Percentiles rank a stretch among this genome's conserved stretches.
phyloP scores from a whole-genome alignment of 2,888 invertebrate genomes.

The Rosalia funebris region DNA sequence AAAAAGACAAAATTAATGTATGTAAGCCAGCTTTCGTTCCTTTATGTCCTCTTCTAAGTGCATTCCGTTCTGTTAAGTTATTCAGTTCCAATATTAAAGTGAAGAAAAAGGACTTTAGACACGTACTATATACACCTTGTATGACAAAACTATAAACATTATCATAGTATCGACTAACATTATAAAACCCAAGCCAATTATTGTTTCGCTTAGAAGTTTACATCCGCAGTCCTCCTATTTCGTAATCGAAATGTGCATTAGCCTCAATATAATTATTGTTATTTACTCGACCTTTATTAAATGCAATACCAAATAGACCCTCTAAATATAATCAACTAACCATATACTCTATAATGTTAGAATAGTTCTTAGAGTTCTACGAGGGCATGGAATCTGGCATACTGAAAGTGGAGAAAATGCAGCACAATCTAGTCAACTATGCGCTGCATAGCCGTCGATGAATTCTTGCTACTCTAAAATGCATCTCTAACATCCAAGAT shows the following conservation, averaged over 20 bases:
- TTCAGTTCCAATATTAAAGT: too few species aligned
- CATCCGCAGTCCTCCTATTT: too few species aligned
- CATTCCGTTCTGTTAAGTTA: too few species aligned
- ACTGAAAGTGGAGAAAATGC: constrained; percentile 1
- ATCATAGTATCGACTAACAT: too few species aligned
- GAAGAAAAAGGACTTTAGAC: too few species aligned
- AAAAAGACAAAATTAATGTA: too few species aligned
- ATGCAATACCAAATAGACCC: constrained; percentile 16
- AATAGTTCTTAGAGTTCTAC: constrained; percentile 42
- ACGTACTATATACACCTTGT: too few species aligned
- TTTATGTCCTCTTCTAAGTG: too few species aligned
- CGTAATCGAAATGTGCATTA: background rate
- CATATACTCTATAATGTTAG: constrained; percentile 40
- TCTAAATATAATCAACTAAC: constrained; percentile 37
- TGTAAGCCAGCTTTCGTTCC: too few species aligned
- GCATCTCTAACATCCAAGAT: background rate
- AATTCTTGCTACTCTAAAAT: background rate
- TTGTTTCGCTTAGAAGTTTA: too few species aligned
- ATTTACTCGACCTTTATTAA: constrained; percentile 31
- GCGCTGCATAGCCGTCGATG: background rate
- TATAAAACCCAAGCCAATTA: too few species aligned
- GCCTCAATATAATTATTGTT: constrained; percentile 32
- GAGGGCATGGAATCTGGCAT: constrained; percentile 25
- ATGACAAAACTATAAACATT: too few species aligned
- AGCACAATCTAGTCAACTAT: background rate